Percentiles rank a stretch among this genome's conserved stretches.
phyloP scores from a whole-genome alignment of 2,888 invertebrate genomes.

The Ormyrus rosae region DNA sequence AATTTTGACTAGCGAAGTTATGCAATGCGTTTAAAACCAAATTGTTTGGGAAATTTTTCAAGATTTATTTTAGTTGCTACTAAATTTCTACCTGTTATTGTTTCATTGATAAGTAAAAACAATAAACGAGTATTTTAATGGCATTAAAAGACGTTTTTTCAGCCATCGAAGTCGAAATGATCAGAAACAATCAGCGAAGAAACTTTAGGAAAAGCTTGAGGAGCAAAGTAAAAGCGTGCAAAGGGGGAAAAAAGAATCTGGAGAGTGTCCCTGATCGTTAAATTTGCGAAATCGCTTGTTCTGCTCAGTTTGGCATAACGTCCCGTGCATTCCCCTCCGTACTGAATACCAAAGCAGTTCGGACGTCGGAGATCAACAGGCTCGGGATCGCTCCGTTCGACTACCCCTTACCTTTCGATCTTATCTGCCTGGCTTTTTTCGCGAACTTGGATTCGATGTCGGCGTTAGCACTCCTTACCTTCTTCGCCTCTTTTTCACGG shows the following conservation, averaged over 20 bases:
- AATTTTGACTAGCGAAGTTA: too few relatives aligned
- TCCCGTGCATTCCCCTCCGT: constrained; percentile 36
- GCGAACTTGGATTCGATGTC: background rate
- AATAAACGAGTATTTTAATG: too few relatives aligned
- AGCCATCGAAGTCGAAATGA: too few relatives aligned
- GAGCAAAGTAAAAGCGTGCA: constrained; percentile 1
- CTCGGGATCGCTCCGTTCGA: constrained; percentile 48
- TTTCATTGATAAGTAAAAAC: too few relatives aligned
- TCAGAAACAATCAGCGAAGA: too few relatives aligned
- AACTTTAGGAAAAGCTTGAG: background rate
- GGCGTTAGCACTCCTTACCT: background rate
- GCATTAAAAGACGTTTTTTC: too few relatives aligned
- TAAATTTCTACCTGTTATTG: too few relatives aligned
- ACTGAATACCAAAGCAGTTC: constrained; percentile 55
- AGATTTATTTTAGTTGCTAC: too few relatives aligned
- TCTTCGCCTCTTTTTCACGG: background rate
- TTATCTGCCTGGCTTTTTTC: constrained; percentile 39
- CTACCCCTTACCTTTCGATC: background rate
- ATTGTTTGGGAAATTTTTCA: too few relatives aligned
- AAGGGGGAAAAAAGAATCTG: constrained; percentile 32
- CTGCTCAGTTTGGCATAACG: constrained; percentile 57
- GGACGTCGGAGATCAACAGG: constrained; percentile 66
- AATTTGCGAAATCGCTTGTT: constrained; percentile 58
- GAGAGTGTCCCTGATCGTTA: constrained; percentile 55
- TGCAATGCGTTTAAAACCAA: too few relatives aligned